Percentiles rank a stretch among this genome's conserved stretches.
Conservation (phyloP, 2,113 vertebrate genomes). For the Sinosuthora webbiana region DNA sequence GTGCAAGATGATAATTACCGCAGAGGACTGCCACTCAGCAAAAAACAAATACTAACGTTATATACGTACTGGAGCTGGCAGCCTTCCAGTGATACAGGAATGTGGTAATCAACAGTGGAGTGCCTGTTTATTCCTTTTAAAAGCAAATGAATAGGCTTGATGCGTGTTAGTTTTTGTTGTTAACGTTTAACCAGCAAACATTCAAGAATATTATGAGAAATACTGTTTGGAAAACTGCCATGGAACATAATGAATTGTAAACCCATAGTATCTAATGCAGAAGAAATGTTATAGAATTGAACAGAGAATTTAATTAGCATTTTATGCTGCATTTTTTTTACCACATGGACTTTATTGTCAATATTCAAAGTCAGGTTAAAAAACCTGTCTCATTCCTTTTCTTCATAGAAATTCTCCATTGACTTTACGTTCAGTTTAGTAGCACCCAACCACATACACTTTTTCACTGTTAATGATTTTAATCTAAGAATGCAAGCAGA, state of each 20-base stretch:
- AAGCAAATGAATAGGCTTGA: background rate
- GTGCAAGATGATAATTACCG: background rate
- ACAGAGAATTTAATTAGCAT: background rate
- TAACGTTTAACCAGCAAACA: background rate
- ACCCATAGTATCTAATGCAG: background rate
- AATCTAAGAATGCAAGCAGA: background rate
- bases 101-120: background rate
- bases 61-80: background rate
- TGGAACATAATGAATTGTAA: background rate
- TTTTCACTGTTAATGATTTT: background rate
- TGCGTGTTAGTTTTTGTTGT: background rate
- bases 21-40: background rate
- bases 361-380: background rate
- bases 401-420: background rate
- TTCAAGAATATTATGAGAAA: background rate
- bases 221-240: background rate
- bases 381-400: background rate
- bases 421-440: background rate
- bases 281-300: background rate
- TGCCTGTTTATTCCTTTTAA: constrained; percentile 5
- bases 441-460: background rate
- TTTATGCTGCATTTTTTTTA: background rate
- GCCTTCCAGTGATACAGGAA: background rate
- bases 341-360: background rate
- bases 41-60: background rate